Conservation (phyloP, 2,797 vertebrate genomes). For the Avahi laniger region DNA sequence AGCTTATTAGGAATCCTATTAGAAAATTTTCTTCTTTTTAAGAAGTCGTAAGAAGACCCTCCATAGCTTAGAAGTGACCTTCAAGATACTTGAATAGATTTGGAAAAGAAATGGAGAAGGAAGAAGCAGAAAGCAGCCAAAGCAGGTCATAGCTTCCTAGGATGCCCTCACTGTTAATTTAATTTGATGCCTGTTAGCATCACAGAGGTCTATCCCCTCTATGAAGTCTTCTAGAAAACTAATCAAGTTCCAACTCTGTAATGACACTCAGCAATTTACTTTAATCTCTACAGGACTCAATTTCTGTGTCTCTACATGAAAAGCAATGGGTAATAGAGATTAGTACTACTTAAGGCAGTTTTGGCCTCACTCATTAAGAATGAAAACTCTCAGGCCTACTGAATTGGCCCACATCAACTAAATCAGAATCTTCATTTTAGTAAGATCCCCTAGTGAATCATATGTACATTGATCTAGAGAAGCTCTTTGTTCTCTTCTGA, state of each 20-base stretch:
- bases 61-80: not conserved
- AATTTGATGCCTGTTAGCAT: not conserved
- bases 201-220: not conserved
- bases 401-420: not conserved
- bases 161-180: not conserved
- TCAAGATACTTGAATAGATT: not conserved
- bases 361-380: not conserved
- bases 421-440: not conserved
- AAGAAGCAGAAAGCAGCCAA: not conserved
- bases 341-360: not conserved
- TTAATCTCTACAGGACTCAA: not conserved
- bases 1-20: not conserved
- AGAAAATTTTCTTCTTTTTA: not conserved
- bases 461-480: not conserved
- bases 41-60: not conserved
- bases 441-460: not conserved
- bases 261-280: not conserved
- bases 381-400: not conserved
- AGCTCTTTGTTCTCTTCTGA: not conserved
- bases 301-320: constrained; percentile 16
- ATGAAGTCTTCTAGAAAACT: not conserved
- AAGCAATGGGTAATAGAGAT: not conserved
- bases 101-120: not conserved
- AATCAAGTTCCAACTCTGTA: not conserved
- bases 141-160: not conserved